Conservation (phyloP, 2,113 vertebrate species). For the Columba janthina region DNA sequence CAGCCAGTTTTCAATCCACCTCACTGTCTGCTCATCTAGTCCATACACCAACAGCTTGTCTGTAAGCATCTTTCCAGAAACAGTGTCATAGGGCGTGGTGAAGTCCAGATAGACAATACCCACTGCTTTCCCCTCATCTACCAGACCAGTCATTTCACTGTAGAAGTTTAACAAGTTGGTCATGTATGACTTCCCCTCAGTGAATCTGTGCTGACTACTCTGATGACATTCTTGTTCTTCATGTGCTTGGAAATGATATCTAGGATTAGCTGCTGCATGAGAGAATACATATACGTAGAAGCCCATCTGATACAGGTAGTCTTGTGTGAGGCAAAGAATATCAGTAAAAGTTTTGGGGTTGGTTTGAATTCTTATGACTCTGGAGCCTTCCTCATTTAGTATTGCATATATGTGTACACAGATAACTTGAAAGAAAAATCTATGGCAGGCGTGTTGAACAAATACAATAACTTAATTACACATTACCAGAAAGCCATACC, state of each 20-base stretch:
- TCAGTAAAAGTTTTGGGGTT: neutral
- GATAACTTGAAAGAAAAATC: neutral
- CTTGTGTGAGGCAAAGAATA: neutral
- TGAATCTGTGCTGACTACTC: neutral
- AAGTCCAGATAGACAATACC: no score
- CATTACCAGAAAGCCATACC: neutral
- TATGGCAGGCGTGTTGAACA: neutral
- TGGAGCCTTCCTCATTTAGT: neutral
- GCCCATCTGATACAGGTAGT: neutral
- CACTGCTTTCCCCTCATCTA: neutral
- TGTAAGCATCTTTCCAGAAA: neutral
- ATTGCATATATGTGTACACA: neutral
- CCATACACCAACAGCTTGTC: neutral
- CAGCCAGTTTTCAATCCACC: neutral
- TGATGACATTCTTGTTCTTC: neutral
- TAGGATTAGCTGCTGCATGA: neutral
- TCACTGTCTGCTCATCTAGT: neutral
- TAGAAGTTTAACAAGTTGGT: neutral
- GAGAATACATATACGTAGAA: neutral
- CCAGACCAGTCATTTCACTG: no score
- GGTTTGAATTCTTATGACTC: neutral
- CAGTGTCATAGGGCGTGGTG: neutral
- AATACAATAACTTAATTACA: neutral
- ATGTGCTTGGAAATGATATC: neutral
- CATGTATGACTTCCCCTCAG: neutral